Evolutionary conservation across 2,888 invertebrate species (phyloP).

Genomic region (Drosophila sordidapex): DNA sequence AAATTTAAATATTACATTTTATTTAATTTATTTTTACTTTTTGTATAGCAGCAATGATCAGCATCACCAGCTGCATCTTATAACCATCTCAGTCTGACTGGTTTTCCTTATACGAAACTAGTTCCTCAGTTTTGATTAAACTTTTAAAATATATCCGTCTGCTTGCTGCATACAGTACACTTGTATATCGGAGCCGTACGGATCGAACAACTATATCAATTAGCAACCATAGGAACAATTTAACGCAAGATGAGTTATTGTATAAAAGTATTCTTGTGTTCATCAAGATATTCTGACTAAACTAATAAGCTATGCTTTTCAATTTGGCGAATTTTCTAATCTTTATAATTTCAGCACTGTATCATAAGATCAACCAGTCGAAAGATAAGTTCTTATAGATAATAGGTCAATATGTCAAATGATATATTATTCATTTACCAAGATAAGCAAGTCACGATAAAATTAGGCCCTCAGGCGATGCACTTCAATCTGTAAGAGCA

Average conservation of each 20-base stretch:
- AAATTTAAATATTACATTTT: too few relatives aligned
- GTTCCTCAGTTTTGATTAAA: not conserved
- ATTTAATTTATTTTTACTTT: too few relatives aligned
- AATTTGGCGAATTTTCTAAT: not conserved
- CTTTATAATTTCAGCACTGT: not conserved
- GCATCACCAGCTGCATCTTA: not conserved
- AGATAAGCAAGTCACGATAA: not conserved
- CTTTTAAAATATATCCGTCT: not conserved
- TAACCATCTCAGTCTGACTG: not conserved
- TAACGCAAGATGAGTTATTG: not conserved
- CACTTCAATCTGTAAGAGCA: not conserved
- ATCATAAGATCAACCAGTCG: not conserved
- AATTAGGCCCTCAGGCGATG: not conserved
- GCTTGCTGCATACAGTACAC: not conserved
- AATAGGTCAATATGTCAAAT: not conserved
- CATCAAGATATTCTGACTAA: not conserved
- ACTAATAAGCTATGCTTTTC: not conserved
- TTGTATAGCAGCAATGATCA: not conserved
- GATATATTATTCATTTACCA: not conserved
- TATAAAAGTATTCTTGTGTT: rapidly evolving
- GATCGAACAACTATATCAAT: not conserved
- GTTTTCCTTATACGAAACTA: too few relatives aligned
- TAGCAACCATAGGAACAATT: not conserved
- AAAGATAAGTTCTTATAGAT: not conserved
- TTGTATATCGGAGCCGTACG: not conserved